Base-by-base conservation (phyloP, 1,140 invertebrate species). In the Aricia agestis region DNA sequence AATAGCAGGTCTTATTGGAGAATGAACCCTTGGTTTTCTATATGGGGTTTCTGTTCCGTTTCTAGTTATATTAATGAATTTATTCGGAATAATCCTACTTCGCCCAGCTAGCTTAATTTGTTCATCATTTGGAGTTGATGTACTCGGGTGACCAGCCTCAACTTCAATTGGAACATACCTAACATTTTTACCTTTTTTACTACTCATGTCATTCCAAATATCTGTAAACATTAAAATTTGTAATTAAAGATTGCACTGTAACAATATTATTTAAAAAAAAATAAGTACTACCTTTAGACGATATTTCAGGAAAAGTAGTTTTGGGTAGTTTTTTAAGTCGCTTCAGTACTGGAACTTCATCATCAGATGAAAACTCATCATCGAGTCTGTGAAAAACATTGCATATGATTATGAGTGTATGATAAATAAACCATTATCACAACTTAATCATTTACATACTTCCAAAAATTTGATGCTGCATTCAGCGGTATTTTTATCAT, bases 131-230 rank as follows among this genome's bases (percentile, higher is more conserved):
- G 89, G 89, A 13, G 89, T 91, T 9, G 89, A 91, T 25, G 89
- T 90, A 59, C 83, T 89, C 0, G 89, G 85, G 67, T 86, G 76
- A 19, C 80, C 84, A 41, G 73, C 18, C 71, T 90, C 89, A 31
- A 88, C 36, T 72, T 87, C 82, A 69, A 91, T 90, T 45, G 89
- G 89, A 10, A 90, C 80, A 77, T 89, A 85, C 69, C 87, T 78
- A 42, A 89, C 78, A 76, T 85, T 84, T 74, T 83, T 85, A 41
- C 69, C 74, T 66, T 69, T 70, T 63, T 77, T 82, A 19, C 80
- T 77, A 19, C 17, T 61, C 59, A 61, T 61, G 57, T 80, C 76
- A 7, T 81, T 76, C 79, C 79, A 86, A n/a, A 75, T 32, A 81
- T 89, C 87, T 90, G 76, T 74, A 85, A 84, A 32, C 2, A 32